Base-by-base conservation (phyloP, 2,113 vertebrate genomes). In the Ameiurus melas region DNA sequence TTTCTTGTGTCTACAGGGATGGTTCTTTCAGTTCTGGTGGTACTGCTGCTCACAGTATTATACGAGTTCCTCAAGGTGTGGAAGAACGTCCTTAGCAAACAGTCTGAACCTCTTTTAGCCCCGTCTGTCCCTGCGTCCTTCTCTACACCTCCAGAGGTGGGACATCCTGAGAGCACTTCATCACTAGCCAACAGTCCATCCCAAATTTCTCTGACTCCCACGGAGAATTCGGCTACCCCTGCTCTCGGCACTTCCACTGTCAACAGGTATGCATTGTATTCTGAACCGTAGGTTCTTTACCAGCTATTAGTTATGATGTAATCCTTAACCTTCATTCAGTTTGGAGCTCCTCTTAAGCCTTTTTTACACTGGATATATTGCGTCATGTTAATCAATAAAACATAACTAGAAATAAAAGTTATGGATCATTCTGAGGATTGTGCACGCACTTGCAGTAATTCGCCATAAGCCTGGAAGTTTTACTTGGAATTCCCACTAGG, bases 21-120 rank as follows among this genome's bases (percentile, higher is more conserved):
- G 95, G 92, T 88, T 13, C 89, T 98, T 53, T 97, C 98, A 0
- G 97, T 98, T 90, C 14, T 97, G 10, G 94, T 99, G 68, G 93
- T 99, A 89, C 89, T 97, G 70, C 94, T 99, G 79, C 91, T 99
- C 5, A 96, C 98, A 0, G 89, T 98, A 57, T 80, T 98, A 14
- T 99, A 97, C 0, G 98, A 99, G 94, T 70, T 95, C 3, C 91
- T 98, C 64, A 99, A 99, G 92, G 96, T 98, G 58, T 96, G 95
- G 94, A 96, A 97, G 89, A 90, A 93, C 0, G 93, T 94, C 92
- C 91, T 99, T 87, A 92, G 94, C 62, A 85, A 90, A 58, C 27
- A 47, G 75, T 78, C 92, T 0, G 30, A 92, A 90, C 39, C 57
- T 33, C 86, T 88, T 0, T 84, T 93, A n/a, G 64, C 14, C 51